phyloP scores from a whole-genome alignment of 2,888 invertebrate species.

The Drosophila paramelanica region DNA sequence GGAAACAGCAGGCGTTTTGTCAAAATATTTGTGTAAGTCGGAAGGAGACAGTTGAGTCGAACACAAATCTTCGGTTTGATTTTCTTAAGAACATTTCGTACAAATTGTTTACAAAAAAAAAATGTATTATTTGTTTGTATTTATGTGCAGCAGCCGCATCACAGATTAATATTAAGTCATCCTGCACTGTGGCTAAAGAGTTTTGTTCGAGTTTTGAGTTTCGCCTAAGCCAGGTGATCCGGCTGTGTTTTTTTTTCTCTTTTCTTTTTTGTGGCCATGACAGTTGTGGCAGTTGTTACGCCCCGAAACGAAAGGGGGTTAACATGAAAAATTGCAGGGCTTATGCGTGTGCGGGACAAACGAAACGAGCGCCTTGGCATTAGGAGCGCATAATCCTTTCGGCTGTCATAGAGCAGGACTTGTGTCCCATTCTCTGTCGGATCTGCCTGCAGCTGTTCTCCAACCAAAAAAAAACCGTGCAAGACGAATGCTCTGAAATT shows the following conservation, averaged over 20 bases:
- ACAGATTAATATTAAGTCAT: constrained; percentile 74
- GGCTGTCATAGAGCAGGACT: constrained; percentile 32
- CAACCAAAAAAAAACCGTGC: neutral
- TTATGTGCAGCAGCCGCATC: constrained; percentile 36
- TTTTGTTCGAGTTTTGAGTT: constrained; percentile 23
- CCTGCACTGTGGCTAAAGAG: constrained; percentile 35
- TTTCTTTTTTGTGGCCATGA: neutral
- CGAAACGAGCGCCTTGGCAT: constrained; percentile 45
- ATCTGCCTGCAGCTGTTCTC: constrained; percentile 37
- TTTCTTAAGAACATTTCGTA: constrained; percentile 58
- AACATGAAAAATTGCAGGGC: constrained; percentile 65
- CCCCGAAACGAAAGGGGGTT: constrained; percentile 34
- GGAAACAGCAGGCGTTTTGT: constrained; percentile 83
- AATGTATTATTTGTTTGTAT: constrained; percentile 71
- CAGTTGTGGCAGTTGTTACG: constrained; percentile 24
- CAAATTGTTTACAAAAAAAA: constrained; percentile 67
- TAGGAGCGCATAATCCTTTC: constrained; percentile 67
- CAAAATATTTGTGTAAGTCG: constrained; percentile 81
- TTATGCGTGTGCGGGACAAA: constrained; percentile 22
- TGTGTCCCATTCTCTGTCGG: constrained; percentile 1
- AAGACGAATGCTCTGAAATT: constrained; percentile 4
- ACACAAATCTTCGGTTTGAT: constrained; percentile 62
- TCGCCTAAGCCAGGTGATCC: constrained; percentile 41
- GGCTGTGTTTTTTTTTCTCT: no score
- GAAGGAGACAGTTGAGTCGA: constrained; percentile 41